Base-by-base conservation (phyloP, 2,113 vertebrate genomes). In the Caranx melampygus region DNA sequence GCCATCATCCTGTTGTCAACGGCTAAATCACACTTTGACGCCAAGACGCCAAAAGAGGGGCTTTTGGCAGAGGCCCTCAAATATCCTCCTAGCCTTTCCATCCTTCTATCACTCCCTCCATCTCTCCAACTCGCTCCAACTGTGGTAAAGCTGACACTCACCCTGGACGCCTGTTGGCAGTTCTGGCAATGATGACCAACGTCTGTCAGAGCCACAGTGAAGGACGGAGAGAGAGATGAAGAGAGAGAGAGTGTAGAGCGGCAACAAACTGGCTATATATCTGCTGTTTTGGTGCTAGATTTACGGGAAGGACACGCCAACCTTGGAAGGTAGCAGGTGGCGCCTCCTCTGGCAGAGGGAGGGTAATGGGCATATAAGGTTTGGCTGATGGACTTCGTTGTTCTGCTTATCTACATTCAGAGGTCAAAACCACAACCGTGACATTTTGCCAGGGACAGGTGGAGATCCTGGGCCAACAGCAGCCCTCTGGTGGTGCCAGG, bases 111-210 rank as follows among this genome's bases (percentile, higher is more conserved):
- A 13, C 55, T 72, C 73, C 71, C 69, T 83, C 69, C 71, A 71
- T 87, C 75, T 83, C 83, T 82, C 80, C 86, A 79, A 79, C 37
- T 57, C 61, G 49, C 59, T 85, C 90, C 90, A 77, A 90, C 91
- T 90, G 92, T 88, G 89, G 86, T 79, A 83, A 93, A 92, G 87
- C 87, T 87, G 92, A 90, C 90, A 87, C 82, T 80, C 83, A 80
- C 87, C 77, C 86, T 68, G 71, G 82, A 87, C 74, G 81, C 74
- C 85, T 82, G 76, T 88, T 90, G 79, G 87, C 87, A 79, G 68
- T 82, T 87, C 68, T 93, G 92, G 93, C 91, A 86, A 13, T 16
- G 42, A 64, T 61, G 62, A 31, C 76, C 34, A 74, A 73, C 75
- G 79, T 86, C 84, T 91, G 88, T 88, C 78, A 75, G 59, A 60